A percentile compares a stretch with the other conserved stretches of the same genome.
These are phyloP conservation scores for Pectinophora gossypiella DNA, from an alignment of 1,140 invertebrate species.

Conservation along the genomic window DNA sequence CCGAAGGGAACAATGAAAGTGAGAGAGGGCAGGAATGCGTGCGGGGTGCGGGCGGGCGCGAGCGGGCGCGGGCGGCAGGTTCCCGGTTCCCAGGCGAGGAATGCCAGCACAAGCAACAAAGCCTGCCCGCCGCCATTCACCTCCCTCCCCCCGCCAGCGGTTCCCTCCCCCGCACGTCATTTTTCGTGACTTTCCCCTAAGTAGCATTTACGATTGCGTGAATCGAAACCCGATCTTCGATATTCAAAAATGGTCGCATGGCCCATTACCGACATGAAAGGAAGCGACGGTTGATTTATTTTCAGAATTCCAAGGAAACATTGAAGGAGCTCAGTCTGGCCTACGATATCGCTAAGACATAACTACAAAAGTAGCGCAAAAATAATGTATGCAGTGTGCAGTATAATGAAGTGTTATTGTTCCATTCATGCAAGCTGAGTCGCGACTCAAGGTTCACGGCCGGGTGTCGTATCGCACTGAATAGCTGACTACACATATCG, in stretches of 20 bases:
- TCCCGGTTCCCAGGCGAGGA: constrained; percentile 71
- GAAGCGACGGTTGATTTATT: constrained; percentile 16
- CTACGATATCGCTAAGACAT: background rate
- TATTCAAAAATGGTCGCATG: constrained; percentile 39
- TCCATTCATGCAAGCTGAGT: constrained; percentile 29
- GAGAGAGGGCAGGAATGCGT: constrained; percentile 67
- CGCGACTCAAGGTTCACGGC: constrained; percentile 33
- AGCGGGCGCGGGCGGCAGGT: constrained; percentile 26
- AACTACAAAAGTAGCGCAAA: constrained; percentile 14
- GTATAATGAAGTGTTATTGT: constrained; percentile 34
- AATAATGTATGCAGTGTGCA: constrained; percentile 26
- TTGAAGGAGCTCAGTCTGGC: background rate
- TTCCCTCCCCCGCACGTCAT: constrained; percentile 50
- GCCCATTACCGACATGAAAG: constrained; percentile 21
- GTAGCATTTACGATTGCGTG: constrained; percentile 38
- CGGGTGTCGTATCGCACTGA: constrained; percentile 33
- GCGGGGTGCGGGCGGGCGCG: constrained; percentile 28
- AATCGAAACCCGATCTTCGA: constrained; percentile 35
- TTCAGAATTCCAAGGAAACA: background rate
- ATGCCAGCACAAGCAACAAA: constrained; percentile 70
- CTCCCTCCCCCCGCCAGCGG: constrained; percentile 31
- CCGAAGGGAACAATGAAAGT: constrained; percentile 70
- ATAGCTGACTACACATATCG: constrained; percentile 31
- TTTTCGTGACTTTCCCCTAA: constrained; percentile 58
- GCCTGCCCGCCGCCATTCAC: constrained; percentile 64